Evolutionary conservation across 92 coral and sea anemone species (phyloP).

Genomic region (Chrysogorgia sp.): DNA sequence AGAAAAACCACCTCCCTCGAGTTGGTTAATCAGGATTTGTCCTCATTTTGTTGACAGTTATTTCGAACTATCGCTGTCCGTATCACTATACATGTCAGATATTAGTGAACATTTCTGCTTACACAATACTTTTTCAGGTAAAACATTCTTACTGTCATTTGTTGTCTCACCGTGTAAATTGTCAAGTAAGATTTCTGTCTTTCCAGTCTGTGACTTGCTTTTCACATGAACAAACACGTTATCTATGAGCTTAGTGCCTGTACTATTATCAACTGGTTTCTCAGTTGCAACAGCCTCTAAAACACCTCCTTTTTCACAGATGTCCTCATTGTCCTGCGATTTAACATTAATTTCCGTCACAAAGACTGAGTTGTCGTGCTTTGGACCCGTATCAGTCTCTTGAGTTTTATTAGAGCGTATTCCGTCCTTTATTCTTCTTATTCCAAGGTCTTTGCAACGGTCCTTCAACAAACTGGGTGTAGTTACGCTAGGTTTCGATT

Average conservation of each 20-base stretch:
- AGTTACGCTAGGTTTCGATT: slow-evolving; percentile 2
- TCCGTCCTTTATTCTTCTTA: background rate
- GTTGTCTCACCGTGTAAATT: no score
- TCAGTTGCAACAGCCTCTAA: no score
- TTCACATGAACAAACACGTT: background rate
- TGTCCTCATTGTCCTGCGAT: background rate
- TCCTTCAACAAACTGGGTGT: background rate
- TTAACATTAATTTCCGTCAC: background rate
- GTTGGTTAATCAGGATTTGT: no score
- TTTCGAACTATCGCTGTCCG: slow-evolving; percentile 40
- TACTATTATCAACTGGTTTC: background rate
- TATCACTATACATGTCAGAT: slow-evolving; percentile 36
- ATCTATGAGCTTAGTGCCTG: background rate
- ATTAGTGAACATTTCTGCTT: slow-evolving; percentile 13
- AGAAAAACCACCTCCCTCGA: no score
- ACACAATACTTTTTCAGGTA: background rate
- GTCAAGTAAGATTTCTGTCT: background rate
- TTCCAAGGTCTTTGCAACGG: slow-evolving; percentile 1
- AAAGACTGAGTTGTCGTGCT: background rate
- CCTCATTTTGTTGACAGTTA: background rate
- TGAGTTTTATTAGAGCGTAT: background rate
- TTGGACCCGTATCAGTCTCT: no score
- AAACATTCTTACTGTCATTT: background rate
- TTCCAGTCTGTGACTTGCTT: background rate
- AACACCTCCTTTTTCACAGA: background rate